A percentile compares a stretch with the other conserved stretches of the same genome.
Conservation (phyloP, 2,888 invertebrate species). For the Hemicrepidius hirtus region DNA sequence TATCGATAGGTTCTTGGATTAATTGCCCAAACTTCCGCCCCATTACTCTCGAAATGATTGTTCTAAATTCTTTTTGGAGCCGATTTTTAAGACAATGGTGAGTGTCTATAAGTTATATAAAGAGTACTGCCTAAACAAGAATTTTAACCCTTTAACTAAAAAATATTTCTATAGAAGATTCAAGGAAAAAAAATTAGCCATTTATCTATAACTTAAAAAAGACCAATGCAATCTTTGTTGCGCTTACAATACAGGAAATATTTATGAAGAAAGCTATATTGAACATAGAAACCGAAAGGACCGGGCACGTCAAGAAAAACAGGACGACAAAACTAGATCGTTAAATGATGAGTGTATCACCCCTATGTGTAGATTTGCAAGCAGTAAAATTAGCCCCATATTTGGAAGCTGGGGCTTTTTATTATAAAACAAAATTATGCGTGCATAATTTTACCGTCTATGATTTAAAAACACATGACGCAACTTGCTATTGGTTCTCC, state of each 20-base stretch:
- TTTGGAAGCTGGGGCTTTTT: conserved; percentile 45
- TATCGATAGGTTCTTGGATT: conserved; percentile 45
- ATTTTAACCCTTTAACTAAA: not conserved
- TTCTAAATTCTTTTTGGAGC: conserved; percentile 47
- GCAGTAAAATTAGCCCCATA: conserved; percentile 13
- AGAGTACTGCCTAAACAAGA: conserved; percentile 17
- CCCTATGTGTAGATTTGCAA: not conserved
- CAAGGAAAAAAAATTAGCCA: conserved; percentile 28
- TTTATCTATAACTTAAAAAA: conserved; percentile 15
- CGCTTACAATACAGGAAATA: conserved; percentile 11
- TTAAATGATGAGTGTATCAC: not conserved
- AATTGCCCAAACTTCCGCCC: conserved; percentile 49
- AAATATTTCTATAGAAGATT: conserved; percentile 8
- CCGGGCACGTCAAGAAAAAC: conserved; percentile 16
- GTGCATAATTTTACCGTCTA: conserved; percentile 54
- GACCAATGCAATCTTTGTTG: conserved; percentile 26
- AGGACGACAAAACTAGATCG: not conserved
- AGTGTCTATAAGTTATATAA: conserved; percentile 39
- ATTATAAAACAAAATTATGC: conserved; percentile 53
- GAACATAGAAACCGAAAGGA: conserved; percentile 3
- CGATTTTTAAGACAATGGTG: conserved; percentile 40
- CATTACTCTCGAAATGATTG: conserved; percentile 39
- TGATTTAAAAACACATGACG: conserved; percentile 45
- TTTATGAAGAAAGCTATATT: not conserved
- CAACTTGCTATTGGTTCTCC: conserved; percentile 43